Evolutionary conservation across 1,140 invertebrate genomes (phyloP).

Genomic region (Bombus haemorrhoidalis): DNA sequence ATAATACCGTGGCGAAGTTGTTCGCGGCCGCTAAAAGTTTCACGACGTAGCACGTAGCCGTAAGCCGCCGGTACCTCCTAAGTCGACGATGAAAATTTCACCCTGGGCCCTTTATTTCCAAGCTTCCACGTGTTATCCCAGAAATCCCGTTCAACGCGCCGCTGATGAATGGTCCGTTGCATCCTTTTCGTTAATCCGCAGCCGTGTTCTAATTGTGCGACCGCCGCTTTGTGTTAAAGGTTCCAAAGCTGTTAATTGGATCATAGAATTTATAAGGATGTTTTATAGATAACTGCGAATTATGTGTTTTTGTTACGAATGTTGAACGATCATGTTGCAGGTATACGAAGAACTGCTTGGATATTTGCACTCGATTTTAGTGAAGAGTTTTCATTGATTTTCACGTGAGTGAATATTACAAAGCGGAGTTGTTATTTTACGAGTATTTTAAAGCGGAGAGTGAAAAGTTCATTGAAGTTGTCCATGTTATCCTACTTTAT

Average conservation of each 20-base stretch:
- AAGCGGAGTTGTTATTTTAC: background rate
- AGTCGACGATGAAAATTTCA: conserved; percentile 45
- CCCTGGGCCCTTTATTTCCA: conserved; percentile 18
- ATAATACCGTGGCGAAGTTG: conserved; percentile 18
- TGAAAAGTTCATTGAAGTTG: too few species aligned
- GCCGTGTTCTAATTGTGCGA: background rate
- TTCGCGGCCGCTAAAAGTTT: conserved; percentile 23
- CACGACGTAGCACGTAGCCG: background rate
- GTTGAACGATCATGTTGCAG: too few species aligned
- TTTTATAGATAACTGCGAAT: too few species aligned
- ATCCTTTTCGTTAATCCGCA: conserved; percentile 32
- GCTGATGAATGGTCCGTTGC: conserved; percentile 30
- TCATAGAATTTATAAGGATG: background rate
- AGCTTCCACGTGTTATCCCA: conserved; percentile 21
- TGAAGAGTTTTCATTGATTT: background rate
- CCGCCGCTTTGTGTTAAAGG: background rate
- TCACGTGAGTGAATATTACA: background rate
- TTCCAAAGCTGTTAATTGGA: conserved; percentile 5
- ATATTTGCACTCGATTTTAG: too few species aligned
- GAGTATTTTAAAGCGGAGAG: too few species aligned
- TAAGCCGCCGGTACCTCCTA: background rate
- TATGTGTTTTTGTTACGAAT: background rate
- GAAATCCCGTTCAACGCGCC: conserved; percentile 36
- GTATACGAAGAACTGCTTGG: too few species aligned
- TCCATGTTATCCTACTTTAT: too few species aligned